Evolutionary conservation across 2,797 vertebrate genomes (phyloP).

Genomic region (Channa striata): DNA sequence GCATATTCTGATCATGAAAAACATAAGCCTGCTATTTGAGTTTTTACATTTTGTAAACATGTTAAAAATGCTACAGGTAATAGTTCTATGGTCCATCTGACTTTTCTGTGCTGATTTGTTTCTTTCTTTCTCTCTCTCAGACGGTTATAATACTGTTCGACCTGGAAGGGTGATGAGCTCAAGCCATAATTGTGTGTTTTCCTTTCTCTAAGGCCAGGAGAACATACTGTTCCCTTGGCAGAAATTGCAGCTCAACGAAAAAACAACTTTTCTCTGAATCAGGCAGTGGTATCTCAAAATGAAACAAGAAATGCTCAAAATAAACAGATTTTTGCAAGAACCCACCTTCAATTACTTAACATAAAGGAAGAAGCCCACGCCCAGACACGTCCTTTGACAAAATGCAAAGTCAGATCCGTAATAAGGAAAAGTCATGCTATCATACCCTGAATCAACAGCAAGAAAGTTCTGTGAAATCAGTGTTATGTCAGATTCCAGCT

Average conservation of each 20-base stretch:
- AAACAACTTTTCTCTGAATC: neutral
- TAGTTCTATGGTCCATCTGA: neutral
- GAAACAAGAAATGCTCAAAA: constrained; percentile 22
- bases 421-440: too few relatives aligned
- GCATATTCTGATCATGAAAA: constrained; percentile 8
- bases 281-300: constrained; percentile 2
- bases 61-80: neutral
- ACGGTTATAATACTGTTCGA: constrained; percentile 1
- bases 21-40: constrained; percentile 3
- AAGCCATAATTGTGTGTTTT: constrained; percentile 32
- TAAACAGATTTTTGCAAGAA: neutral
- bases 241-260: neutral
- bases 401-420: too few relatives aligned
- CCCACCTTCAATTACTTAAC: too few relatives aligned
- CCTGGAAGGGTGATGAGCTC: neutral
- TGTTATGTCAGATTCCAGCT: too few relatives aligned
- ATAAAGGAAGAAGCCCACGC: neutral
- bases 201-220: neutral
- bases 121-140: neutral
- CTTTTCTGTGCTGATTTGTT: neutral
- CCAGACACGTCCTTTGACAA: neutral
- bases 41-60: too few relatives aligned
- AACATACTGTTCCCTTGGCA: constrained; percentile 12
- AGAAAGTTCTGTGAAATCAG: neutral
- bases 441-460: neutral